A percentile compares a stretch with the other conserved stretches of the same genome.
Evolutionary conservation across 1,140 invertebrate species (phyloP).

Genomic region (Lepidotrigona ventralis): DNA sequence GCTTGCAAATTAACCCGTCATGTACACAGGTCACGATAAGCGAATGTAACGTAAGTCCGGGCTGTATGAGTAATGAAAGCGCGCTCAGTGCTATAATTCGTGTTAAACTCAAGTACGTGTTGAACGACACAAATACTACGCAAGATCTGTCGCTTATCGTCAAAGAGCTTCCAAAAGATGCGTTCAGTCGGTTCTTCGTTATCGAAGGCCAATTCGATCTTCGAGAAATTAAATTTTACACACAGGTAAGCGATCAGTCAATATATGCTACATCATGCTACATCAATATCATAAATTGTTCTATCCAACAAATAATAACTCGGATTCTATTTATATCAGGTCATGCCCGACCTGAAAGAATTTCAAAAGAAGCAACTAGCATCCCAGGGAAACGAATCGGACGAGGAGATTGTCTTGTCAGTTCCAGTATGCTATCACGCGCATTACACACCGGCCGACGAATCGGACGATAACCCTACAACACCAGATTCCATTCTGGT

Average conservation of each 20-base stretch:
- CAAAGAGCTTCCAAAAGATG: constrained; percentile 88
- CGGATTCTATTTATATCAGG: constrained; percentile 73
- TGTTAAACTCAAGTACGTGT: constrained; percentile 38
- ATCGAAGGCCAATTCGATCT: constrained; percentile 91
- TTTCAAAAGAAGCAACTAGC: constrained; percentile 79
- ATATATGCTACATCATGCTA: not conserved
- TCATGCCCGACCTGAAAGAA: constrained; percentile 83
- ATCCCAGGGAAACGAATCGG: constrained; percentile 37
- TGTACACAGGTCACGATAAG: constrained; percentile 72
- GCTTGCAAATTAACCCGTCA: constrained; percentile 24
- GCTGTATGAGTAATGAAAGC: constrained; percentile 82
- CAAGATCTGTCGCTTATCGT: constrained; percentile 83
- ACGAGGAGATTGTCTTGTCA: constrained; percentile 77
- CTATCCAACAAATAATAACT: constrained; percentile 7
- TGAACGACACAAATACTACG: constrained; percentile 69
- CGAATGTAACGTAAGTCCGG: constrained; percentile 80
- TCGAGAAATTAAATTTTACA: constrained; percentile 91
- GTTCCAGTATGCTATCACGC: constrained; percentile 85
- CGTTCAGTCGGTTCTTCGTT: constrained; percentile 88
- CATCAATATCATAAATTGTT: not conserved
- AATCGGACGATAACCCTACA: constrained; percentile 79
- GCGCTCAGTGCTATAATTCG: constrained; percentile 83
- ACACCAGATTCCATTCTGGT: constrained; percentile 84
- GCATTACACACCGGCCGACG: constrained; percentile 81
- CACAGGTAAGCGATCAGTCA: constrained; percentile 81